Conservation (phyloP, 2,113 vertebrate species). For the Phalacrocorax pelagicus region DNA sequence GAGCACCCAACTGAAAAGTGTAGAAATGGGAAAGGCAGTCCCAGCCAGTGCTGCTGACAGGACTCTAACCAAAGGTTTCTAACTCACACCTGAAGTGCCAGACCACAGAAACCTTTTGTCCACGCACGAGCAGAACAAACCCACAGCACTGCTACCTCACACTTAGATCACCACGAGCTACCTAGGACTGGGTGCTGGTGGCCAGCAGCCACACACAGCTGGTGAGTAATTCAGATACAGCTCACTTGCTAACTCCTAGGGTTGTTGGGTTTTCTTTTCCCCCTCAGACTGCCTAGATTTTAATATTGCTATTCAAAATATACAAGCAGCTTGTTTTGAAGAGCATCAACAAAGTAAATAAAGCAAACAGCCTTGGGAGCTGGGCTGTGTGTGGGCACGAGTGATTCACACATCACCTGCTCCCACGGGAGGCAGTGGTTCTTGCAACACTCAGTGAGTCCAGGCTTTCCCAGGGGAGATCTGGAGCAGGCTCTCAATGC, state of each 20-base stretch:
- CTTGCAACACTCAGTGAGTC: neutral
- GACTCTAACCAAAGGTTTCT: neutral
- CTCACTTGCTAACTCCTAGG: neutral
- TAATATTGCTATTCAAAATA: neutral
- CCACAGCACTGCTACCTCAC: neutral
- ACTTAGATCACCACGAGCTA: neutral
- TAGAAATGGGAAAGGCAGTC: neutral
- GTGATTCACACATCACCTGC: neutral
- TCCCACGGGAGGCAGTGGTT: neutral
- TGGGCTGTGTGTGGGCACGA: neutral
- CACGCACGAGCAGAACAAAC: rapidly evolving
- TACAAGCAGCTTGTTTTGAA: neutral
- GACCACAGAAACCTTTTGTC: neutral
- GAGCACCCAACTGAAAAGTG: neutral
- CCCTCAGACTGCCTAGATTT: neutral
- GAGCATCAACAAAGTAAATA: neutral
- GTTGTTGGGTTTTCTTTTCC: neutral
- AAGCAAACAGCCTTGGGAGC: neutral
- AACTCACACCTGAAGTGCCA: neutral
- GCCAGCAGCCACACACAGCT: neutral
- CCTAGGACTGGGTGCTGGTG: neutral
- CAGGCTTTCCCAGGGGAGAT: neutral
- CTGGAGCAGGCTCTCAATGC: neutral
- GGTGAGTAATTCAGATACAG: neutral
- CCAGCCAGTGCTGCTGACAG: neutral